Percentiles rank a stretch among this genome's conserved stretches.
These are phyloP conservation scores for Prionailurus bengalensis DNA, from an alignment of 2,113 vertebrate genomes.

Conservation along the genomic window DNA sequence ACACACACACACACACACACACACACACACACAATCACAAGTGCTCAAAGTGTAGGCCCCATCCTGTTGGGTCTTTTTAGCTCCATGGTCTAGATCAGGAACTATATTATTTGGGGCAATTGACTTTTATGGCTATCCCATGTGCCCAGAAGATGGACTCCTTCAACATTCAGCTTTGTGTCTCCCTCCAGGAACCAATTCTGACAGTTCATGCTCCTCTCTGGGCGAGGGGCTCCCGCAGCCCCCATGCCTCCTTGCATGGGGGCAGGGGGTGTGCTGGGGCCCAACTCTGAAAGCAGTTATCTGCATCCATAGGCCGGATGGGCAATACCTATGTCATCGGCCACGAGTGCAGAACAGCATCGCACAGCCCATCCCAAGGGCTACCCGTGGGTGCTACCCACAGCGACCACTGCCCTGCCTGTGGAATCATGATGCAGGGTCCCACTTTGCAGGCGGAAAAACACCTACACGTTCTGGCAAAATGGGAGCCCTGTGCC, in stretches of 20 bases:
- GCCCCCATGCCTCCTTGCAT: neutral
- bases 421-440: neutral
- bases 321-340: fast-evolving
- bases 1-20: too few species aligned
- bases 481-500: neutral
- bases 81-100: neutral
- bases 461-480: fast-evolving
- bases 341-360: neutral
- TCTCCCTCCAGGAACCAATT: neutral
- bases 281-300: neutral
- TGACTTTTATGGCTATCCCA: neutral
- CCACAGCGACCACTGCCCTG: fast-evolving
- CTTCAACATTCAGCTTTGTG: neutral
- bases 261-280: neutral
- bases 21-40: neutral
- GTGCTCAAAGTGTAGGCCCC: too few species aligned
- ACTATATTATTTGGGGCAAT: neutral
- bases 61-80: neutral
- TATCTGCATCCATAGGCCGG: neutral
- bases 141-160: neutral
- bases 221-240: neutral
- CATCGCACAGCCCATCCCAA: fast-evolving
- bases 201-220: neutral
- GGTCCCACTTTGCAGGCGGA: too few species aligned
- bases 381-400: fast-evolving